Conservation (phyloP, 2,888 invertebrate genomes). For the Amaurobius ferox region DNA sequence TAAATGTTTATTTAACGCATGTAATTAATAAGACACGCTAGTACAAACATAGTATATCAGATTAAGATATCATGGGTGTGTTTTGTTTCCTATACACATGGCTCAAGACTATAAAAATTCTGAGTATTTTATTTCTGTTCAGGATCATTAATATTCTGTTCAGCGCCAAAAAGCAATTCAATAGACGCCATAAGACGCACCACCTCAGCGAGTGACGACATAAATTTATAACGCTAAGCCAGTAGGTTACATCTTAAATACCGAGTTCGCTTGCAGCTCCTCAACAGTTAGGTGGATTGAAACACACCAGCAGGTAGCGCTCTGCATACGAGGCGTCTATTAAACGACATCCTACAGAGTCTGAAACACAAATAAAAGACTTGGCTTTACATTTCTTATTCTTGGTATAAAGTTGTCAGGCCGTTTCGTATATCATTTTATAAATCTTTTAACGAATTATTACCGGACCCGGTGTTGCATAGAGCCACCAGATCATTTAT, state of each 20-base stretch:
- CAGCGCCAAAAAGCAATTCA: constrained; percentile 12
- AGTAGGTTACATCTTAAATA: constrained; percentile 48
- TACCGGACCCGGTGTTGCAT: constrained; percentile 10
- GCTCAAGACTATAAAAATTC: constrained; percentile 36
- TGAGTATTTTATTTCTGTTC: too few relatives aligned
- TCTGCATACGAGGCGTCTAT: constrained; percentile 38
- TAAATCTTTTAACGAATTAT: constrained; percentile 54
- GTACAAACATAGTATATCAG: background rate
- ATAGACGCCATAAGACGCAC: constrained; percentile 53
- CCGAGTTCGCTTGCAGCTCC: constrained; percentile 17
- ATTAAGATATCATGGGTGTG: constrained; percentile 10
- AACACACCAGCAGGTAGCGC: constrained; percentile 21
- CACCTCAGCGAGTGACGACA: constrained; percentile 56
- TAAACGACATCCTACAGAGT: constrained; percentile 31
- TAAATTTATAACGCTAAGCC: constrained; percentile 55
- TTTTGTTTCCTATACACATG: background rate
- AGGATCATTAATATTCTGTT: constrained; percentile 54
- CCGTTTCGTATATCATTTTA: constrained; percentile 46
- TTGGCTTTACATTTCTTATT: constrained; percentile 19
- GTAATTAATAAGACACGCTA: background rate
- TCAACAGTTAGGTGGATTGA: constrained; percentile 25
- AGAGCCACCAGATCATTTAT: constrained; percentile 17
- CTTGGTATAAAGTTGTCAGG: constrained; percentile 55
- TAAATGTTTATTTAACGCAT: background rate
- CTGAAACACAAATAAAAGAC: constrained; percentile 45